These are phyloP conservation scores for Catocala fraxini DNA, from an alignment of 2,888 invertebrate species.

Conservation along the genomic window DNA sequence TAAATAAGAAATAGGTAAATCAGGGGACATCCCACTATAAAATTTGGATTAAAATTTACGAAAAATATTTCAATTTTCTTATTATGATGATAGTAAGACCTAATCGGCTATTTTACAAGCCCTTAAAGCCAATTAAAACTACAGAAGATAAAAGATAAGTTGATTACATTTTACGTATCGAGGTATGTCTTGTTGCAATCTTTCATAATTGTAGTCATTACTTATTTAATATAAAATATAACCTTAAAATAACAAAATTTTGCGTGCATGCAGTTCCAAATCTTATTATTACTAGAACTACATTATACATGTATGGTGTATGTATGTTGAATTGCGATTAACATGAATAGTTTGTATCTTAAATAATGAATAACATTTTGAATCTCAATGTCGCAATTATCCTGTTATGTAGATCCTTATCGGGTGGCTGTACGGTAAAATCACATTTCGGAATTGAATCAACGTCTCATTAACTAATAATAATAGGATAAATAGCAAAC, in stretches of 20 bases:
- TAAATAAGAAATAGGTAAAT: conserved; percentile 2
- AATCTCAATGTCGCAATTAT: no score
- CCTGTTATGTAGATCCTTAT: not conserved
- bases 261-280: conserved; percentile 20
- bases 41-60: conserved; percentile 6
- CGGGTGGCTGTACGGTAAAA: not conserved
- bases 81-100: not conserved
- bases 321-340: no score
- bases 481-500: not conserved
- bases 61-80: not conserved
- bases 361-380: no score
- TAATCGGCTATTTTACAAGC: not conserved
- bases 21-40: not conserved
- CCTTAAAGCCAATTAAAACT: conserved; percentile 1
- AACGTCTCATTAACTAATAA: conserved; percentile 1
- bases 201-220: not conserved
- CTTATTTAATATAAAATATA: not conserved
- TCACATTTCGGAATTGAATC: conserved; percentile 1
- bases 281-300: not conserved
- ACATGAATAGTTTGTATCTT: no score
- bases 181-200: conserved; percentile 44
- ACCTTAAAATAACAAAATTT: not conserved
- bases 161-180: conserved; percentile 16
- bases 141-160: not conserved
- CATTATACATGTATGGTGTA: no score